phyloP scores from a whole-genome alignment of 2,113 vertebrate species.

The Nyctibius bracteatus region DNA sequence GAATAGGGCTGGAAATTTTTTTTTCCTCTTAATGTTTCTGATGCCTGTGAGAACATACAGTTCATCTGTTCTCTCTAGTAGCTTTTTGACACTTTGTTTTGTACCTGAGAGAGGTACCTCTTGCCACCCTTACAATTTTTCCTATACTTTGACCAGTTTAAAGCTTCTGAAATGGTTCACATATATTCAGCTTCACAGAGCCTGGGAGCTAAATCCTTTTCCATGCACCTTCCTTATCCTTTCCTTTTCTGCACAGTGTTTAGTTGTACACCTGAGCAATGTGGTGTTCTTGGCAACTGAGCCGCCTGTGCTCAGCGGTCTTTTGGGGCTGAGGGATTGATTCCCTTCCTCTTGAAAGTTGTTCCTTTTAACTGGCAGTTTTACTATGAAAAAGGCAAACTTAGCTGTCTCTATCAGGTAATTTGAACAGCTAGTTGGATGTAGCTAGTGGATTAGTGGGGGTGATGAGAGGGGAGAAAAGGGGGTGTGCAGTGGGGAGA shows the following conservation, averaged over 20 bases:
- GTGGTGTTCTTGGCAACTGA: not conserved
- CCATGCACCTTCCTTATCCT: not conserved
- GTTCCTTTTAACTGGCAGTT: not conserved
- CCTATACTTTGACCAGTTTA: not conserved
- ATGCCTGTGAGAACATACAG: not conserved
- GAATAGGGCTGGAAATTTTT: not conserved
- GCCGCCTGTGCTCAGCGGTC: rapidly evolving
- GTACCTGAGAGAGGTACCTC: not conserved
- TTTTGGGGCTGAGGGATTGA: not conserved
- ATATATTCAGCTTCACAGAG: not conserved
- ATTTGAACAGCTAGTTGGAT: not conserved
- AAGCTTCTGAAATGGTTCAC: not conserved
- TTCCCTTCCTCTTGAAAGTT: not conserved
- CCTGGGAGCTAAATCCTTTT: not conserved
- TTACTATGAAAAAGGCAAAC: not conserved
- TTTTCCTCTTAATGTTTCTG: not conserved
- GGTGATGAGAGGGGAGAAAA: not conserved
- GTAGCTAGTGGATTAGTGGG: not conserved
- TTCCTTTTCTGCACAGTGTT: not conserved
- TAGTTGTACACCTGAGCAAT: not conserved
- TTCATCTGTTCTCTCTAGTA: not conserved
- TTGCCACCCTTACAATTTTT: not conserved
- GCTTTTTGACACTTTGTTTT: not conserved
- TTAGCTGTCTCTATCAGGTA: not conserved
- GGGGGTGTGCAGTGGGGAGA: not conserved